phyloP scores from a whole-genome alignment of 2,113 vertebrate species.

The Petrocephalus zakoni region DNA sequence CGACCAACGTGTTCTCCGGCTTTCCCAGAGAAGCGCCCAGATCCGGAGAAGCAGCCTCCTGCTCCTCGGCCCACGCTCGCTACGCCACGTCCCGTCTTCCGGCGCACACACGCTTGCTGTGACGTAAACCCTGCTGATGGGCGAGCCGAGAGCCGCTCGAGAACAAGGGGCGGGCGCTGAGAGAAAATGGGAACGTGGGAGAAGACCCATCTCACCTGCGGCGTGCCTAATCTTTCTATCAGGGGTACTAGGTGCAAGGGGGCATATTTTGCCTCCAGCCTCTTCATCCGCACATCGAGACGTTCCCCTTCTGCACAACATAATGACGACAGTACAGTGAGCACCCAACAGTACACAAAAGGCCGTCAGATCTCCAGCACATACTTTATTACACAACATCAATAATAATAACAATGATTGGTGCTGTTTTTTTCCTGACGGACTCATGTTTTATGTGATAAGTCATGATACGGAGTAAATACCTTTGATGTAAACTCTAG shows the following conservation, averaged over 20 bases:
- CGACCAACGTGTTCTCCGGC: neutral
- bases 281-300: conserved; percentile 97
- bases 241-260: conserved; percentile 97
- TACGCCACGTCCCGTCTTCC: too few species aligned
- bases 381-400: neutral
- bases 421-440: neutral
- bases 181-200: neutral
- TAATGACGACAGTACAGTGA: conserved; percentile 23
- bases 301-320: conserved; percentile 86
- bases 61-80: neutral
- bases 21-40: neutral
- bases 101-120: neutral
- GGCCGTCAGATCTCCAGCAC: neutral
- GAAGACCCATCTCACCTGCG: conserved; percentile 72
- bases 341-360: neutral
- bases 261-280: conserved; percentile 95
- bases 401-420: neutral
- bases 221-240: conserved; percentile 94
- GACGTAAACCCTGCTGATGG: neutral
- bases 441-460: neutral
- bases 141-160: neutral
- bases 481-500: conserved; percentile 98
- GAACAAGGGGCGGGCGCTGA: neutral
- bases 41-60: neutral
- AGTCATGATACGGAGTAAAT: conserved; percentile 33